phyloP scores from a whole-genome alignment of 2,113 vertebrate genomes.

The Mastomys natalensis region DNA sequence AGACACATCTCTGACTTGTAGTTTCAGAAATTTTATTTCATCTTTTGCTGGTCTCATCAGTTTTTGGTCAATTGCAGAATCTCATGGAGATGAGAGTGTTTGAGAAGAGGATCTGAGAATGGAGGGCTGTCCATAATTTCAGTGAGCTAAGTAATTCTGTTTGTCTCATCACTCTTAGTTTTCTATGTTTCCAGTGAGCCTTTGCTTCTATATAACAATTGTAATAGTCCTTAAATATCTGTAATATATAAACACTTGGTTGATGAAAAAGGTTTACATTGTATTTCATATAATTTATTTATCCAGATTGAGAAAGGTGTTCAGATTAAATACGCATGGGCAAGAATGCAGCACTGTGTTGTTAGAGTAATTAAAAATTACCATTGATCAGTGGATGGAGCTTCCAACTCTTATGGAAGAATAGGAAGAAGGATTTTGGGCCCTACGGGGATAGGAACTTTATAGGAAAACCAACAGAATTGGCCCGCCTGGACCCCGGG shows the following conservation, averaged over 20 bases:
- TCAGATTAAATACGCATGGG: not conserved
- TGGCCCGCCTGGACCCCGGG: too few species aligned
- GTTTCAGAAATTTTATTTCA: not conserved
- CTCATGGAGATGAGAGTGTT: not conserved
- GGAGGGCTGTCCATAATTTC: accelerated
- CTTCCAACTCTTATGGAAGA: too few species aligned
- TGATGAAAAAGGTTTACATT: not conserved
- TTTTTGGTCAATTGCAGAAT: not conserved
- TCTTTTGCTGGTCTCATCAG: not conserved
- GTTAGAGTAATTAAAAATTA: not conserved
- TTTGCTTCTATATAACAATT: not conserved
- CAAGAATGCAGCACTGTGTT: not conserved
- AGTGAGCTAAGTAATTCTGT: not conserved
- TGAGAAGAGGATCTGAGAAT: not conserved
- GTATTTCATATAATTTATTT: not conserved
- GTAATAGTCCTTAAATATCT: not conserved
- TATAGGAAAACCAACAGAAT: too few species aligned
- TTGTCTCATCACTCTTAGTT: not conserved
- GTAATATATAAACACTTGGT: not conserved
- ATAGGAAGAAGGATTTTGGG: too few species aligned
- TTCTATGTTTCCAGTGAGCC: not conserved
- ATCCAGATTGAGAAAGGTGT: not conserved
- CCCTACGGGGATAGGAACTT: too few species aligned
- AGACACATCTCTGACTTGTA: not conserved
- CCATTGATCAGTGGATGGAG: too few species aligned